Percentiles rank a stretch among this genome's conserved stretches.
phyloP scores from a whole-genome alignment of 1,140 invertebrate genomes.

The Camponotus floridanus region DNA sequence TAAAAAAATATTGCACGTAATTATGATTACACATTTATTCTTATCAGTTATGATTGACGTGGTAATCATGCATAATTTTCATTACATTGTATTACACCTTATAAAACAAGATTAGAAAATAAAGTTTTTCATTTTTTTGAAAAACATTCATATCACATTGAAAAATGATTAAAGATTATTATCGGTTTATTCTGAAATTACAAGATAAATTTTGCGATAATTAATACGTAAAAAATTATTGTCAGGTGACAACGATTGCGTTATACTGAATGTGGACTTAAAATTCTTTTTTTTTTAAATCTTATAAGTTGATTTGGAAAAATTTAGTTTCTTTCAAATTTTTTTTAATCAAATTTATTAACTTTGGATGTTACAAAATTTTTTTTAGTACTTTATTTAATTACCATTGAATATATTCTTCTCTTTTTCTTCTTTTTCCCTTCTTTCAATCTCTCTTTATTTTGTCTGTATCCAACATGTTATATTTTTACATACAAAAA shows the following conservation, averaged over 20 bases:
- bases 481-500: conserved; percentile 14
- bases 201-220: conserved; percentile 4
- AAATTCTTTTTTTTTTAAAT: background rate
- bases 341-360: background rate
- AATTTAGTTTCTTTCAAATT: background rate
- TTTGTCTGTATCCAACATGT: too few relatives aligned
- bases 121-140: conserved; percentile 13
- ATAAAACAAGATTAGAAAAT: background rate
- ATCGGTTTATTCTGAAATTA: conserved; percentile 3
- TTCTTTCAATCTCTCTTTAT: too few relatives aligned
- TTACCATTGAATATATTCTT: background rate
- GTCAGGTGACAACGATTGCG: background rate
- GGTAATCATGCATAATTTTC: conserved; percentile 18
- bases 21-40: conserved; percentile 41
- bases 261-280: too few relatives aligned
- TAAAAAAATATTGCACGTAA: conserved; percentile 41
- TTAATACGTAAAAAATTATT: background rate
- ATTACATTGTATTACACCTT: conserved; percentile 13
- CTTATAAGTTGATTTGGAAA: conserved; percentile 15
- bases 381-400: background rate
- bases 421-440: background rate
- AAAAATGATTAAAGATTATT: conserved; percentile 12
- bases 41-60: background rate
- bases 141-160: conserved; percentile 25
- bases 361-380: background rate